Evolutionary conservation across 2,113 vertebrate species (phyloP).

Genomic region (Onychorhynchus coronatus): DNA sequence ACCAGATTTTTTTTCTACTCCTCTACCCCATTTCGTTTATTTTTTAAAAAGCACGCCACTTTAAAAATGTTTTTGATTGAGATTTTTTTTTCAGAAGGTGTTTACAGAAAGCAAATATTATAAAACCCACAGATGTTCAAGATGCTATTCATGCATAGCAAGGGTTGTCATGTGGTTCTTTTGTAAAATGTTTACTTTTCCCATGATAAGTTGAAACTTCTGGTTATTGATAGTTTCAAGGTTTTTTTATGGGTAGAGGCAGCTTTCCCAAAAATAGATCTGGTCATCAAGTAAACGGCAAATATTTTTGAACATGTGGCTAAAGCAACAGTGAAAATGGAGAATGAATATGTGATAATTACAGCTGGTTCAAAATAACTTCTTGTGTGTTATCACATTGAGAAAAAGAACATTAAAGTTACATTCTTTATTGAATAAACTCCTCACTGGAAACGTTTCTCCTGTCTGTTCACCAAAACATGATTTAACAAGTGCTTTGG

Average conservation of each 20-base stretch:
- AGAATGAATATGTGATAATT: not conserved
- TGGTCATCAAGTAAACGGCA: not conserved
- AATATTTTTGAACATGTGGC: not conserved
- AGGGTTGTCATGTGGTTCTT: not conserved
- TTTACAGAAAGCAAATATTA: not conserved
- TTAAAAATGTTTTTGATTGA: not conserved
- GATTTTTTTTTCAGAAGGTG: not conserved
- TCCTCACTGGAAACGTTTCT: not conserved
- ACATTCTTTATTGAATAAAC: not conserved
- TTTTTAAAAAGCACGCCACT: not conserved
- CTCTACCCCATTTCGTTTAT: fast-evolving
- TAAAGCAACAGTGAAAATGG: not conserved
- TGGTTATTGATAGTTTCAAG: not conserved
- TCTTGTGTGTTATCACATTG: not conserved
- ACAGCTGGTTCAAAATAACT: not conserved
- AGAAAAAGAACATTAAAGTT: not conserved
- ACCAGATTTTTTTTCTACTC: not conserved
- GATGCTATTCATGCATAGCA: not conserved
- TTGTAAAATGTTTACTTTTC: not conserved
- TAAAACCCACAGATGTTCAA: not conserved
- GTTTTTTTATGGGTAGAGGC: not conserved
- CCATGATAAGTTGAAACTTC: not conserved
- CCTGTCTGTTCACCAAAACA: not conserved
- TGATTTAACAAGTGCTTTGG: not conserved
- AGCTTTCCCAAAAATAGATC: not conserved